A percentile compares a stretch with the other conserved stretches of the same genome.
Conservation (phyloP, 2,888 invertebrate species). For the Yponomeuta malinellus region DNA sequence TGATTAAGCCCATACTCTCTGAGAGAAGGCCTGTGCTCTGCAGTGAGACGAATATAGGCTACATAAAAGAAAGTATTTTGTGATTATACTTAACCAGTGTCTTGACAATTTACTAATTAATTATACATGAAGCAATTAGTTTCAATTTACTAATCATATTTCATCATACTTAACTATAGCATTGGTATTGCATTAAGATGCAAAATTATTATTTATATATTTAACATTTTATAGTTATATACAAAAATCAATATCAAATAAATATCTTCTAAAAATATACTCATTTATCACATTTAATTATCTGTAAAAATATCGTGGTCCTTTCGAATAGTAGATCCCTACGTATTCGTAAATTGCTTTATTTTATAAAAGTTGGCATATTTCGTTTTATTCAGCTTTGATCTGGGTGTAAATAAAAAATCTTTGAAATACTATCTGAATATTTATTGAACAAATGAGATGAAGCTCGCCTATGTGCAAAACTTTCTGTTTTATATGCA, state of each 20-base stretch:
- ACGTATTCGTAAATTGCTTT: slow-evolving; percentile 11
- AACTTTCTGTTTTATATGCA: too few relatives aligned
- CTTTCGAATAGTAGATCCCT: slow-evolving; percentile 25
- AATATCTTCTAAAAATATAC: slow-evolving; percentile 64
- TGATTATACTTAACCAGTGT: slow-evolving; percentile 54
- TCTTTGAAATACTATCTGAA: too few relatives aligned
- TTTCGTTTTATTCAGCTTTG: too few relatives aligned
- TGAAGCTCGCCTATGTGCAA: too few relatives aligned
- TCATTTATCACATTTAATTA: slow-evolving; percentile 46
- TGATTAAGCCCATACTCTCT: too few relatives aligned
- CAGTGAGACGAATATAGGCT: too few relatives aligned
- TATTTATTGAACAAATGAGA: too few relatives aligned
- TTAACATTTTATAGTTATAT: background rate
- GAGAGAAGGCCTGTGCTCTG: too few relatives aligned
- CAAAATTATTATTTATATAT: background rate
- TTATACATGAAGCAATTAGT: background rate
- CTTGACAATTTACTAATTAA: background rate
- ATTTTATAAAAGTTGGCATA: slow-evolving; percentile 13
- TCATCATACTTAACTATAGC: slow-evolving; percentile 2
- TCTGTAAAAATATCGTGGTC: slow-evolving; percentile 50
- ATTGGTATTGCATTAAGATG: background rate
- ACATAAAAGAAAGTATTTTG: slow-evolving; percentile 27
- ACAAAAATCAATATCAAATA: slow-evolving; percentile 28
- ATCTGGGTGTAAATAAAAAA: too few relatives aligned
- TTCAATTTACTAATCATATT: background rate